These are phyloP conservation scores for Myotis daubentonii DNA, from an alignment of 2,797 vertebrate species.

Conservation along the genomic window DNA sequence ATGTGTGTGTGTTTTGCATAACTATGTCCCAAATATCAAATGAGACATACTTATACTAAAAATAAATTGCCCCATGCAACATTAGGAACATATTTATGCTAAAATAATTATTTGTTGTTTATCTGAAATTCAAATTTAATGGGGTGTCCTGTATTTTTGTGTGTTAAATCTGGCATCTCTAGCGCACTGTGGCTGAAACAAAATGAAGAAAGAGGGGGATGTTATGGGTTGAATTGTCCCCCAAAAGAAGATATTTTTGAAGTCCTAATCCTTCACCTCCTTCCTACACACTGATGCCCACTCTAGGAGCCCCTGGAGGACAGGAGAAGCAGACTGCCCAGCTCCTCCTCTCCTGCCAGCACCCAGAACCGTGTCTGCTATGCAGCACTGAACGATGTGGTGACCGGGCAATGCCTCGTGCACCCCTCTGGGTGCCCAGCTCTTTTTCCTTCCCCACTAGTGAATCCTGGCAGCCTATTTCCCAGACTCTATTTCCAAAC, in stretches of 20 bases:
- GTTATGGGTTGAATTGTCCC: neutral
- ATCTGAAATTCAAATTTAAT: slow-evolving; percentile 24
- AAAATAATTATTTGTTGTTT: neutral
- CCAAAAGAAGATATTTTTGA: slow-evolving; percentile 1
- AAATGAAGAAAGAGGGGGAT: neutral
- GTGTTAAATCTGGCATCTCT: slow-evolving; percentile 17
- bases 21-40: neutral
- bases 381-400: neutral
- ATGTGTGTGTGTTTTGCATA: neutral
- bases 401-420: neutral
- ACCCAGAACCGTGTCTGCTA: neutral
- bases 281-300: neutral
- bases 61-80: neutral
- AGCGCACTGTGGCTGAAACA: neutral
- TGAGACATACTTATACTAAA: neutral
- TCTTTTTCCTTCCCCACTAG: neutral
- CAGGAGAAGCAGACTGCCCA: neutral
- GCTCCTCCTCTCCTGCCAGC: neutral
- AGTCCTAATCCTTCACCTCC: neutral
- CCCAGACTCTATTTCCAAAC: too few species aligned
- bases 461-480: neutral
- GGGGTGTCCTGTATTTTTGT: neutral
- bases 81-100: neutral
- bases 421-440: neutral
- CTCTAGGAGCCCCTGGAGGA: neutral